Conservation (phyloP, 2,113 vertebrate species). For the Elephas maximus region DNA sequence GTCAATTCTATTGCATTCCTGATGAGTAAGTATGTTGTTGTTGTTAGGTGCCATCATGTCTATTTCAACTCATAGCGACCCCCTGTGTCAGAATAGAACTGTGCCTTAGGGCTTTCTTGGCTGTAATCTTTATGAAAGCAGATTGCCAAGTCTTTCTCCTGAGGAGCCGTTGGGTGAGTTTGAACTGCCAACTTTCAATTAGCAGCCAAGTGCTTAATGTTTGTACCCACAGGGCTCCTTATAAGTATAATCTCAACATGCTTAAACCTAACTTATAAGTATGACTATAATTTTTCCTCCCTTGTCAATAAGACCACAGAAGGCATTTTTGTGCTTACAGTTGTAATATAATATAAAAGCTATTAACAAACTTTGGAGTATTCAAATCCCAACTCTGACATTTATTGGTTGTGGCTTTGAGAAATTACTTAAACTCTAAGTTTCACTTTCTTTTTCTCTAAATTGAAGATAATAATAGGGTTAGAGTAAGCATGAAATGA, state of each 20-base stretch:
- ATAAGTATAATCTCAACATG: not conserved
- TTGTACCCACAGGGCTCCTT: not conserved
- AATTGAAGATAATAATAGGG: not conserved
- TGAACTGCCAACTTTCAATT: not conserved
- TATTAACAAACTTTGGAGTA: not conserved
- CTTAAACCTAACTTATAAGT: not conserved
- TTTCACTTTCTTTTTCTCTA: not conserved
- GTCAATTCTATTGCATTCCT: not conserved
- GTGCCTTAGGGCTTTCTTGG: not conserved
- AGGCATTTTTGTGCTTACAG: not conserved
- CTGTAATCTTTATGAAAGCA: not conserved
- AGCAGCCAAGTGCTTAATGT: not conserved
- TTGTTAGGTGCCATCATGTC: too few relatives aligned
- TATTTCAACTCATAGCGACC: not conserved
- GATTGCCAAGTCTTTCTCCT: not conserved
- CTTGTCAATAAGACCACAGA: not conserved
- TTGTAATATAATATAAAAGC: not conserved
- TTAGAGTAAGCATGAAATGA: not conserved
- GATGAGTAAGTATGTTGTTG: not conserved
- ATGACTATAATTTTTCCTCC: not conserved
- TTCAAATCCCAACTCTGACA: not conserved
- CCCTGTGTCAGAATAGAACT: not conserved
- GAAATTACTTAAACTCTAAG: conserved; percentile 13
- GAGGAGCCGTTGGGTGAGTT: not conserved
- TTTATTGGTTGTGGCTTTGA: not conserved